Evolutionary conservation across 2,888 invertebrate species (phyloP).

Genomic region (Trissoscelio sp.): DNA sequence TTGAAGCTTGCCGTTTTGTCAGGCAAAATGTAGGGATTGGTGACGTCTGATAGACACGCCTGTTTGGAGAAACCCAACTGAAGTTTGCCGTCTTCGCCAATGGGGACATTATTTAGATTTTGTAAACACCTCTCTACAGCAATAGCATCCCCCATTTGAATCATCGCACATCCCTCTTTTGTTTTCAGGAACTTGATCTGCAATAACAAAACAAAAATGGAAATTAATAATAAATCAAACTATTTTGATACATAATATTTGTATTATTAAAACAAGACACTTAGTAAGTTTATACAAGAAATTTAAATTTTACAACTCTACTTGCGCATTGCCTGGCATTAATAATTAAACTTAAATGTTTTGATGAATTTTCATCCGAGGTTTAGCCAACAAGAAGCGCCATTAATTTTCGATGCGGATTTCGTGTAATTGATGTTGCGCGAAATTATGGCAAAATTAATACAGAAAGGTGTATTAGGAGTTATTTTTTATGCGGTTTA

Average conservation of each 20-base stretch:
- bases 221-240: neutral
- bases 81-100: conserved; percentile 89
- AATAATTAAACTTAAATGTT: conserved; percentile 32
- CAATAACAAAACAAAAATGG: conserved; percentile 18
- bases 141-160: conserved; percentile 98
- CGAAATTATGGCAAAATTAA: conserved; percentile 42
- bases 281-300: too few relatives aligned
- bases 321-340: conserved; percentile 10
- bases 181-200: conserved; percentile 97
- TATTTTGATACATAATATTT: too few relatives aligned
- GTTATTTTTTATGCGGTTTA: conserved; percentile 33
- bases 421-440: conserved; percentile 41
- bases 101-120: conserved; percentile 96
- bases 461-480: conserved; percentile 18
- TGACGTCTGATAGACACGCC: conserved; percentile 97
- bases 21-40: conserved; percentile 96
- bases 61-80: conserved; percentile 95
- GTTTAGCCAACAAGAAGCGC: conserved; percentile 30
- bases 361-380: conserved; percentile 39
- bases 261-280: too few relatives aligned
- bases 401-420: conserved; percentile 40
- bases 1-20: conserved; percentile 99
- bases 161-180: conserved; percentile 99
- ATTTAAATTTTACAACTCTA: too few relatives aligned
- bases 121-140: conserved; percentile 98